Evolutionary conservation across 37 sponge, comb jelly and placozoan genomes (phyloP).

Genomic region (Haliclona indistincta): DNA sequence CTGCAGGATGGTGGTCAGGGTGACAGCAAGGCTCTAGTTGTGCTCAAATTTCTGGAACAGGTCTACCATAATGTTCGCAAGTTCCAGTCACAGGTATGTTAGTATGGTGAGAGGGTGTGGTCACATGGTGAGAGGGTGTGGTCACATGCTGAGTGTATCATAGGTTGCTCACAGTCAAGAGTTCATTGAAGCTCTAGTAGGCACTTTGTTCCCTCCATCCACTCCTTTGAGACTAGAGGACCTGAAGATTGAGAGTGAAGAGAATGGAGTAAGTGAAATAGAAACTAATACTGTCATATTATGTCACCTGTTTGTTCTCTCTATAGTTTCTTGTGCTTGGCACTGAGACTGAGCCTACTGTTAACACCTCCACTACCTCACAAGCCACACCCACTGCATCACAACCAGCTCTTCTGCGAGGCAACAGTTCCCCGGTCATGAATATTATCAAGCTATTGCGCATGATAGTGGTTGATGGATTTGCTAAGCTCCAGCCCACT

Average conservation of each 20-base stretch:
- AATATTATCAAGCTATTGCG: slow-evolving; percentile 62
- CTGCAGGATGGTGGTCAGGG: neutral
- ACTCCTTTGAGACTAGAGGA: neutral
- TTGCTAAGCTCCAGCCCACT: slow-evolving; percentile 25
- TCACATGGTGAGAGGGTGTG: no score
- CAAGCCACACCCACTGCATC: neutral
- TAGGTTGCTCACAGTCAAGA: slow-evolving; percentile 45
- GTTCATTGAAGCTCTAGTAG: slow-evolving; percentile 75
- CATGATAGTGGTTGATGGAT: slow-evolving; percentile 66
- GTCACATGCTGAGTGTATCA: no score
- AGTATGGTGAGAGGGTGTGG: no score
- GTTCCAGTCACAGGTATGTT: slow-evolving; percentile 38
- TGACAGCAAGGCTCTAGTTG: slow-evolving; percentile 33
- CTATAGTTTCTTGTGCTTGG: slow-evolving; percentile 8
- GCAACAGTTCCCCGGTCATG: slow-evolving; percentile 49
- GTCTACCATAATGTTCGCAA: slow-evolving; percentile 64
- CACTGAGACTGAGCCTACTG: neutral
- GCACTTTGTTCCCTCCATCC: slow-evolving; percentile 72
- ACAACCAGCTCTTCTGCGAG: slow-evolving; percentile 20
- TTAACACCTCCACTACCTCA: neutral
- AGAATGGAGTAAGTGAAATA: no score
- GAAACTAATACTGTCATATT: no score
- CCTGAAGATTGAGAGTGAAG: neutral
- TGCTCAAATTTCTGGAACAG: slow-evolving; percentile 73
- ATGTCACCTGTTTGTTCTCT: neutral